Base-by-base conservation (phyloP, 2,888 invertebrate genomes). In the Anoplius nigerrimus region DNA sequence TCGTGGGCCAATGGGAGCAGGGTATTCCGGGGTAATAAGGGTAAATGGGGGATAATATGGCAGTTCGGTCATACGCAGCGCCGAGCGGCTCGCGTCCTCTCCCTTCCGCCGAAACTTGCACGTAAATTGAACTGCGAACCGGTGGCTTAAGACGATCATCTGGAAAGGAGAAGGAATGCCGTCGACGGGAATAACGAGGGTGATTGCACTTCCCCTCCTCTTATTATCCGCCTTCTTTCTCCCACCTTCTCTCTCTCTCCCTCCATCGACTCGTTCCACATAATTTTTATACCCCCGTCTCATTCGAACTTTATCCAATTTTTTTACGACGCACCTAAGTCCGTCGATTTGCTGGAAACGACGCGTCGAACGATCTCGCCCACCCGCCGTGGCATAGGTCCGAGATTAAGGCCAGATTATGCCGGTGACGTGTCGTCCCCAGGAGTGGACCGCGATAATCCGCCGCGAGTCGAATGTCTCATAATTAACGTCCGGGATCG, bases 21-120 rank as follows among this genome's bases (percentile, higher is more conserved):
- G 59, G 60, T 42, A 51, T 70, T 56, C 20, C 20, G 51, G 18
- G 27, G 67, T 78, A 74, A 73, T 79, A 81, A 78, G 74, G 70
- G 62, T 75, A 76, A 81, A 81, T 67, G 81, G 62, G 66, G 67
- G 67, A 78, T 81, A 74, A 78, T 78, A 71, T 57, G 71, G 62
- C 68, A 63, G 61, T 71, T 75, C 42, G 70, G 52, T 63, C 57
- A 66, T 63, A 78, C 69, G 57, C 54, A 58, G 57, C 60, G 55
- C 64, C 65, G 45, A 15, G 48, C 22, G 43, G 60, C 13, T 13
- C 48, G 16, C 8, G 16, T 48, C 67, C 34, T 24, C 58, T 54
- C 57, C 51, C 24, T 54, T 16, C 22, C 43, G 56, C 16, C 48
- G 15, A 62, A 72, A 68, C 46, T 65, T 68, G 15, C 34, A 61